Base-by-base conservation (phyloP, 2,113 vertebrate species). In the Cairina moschata region DNA sequence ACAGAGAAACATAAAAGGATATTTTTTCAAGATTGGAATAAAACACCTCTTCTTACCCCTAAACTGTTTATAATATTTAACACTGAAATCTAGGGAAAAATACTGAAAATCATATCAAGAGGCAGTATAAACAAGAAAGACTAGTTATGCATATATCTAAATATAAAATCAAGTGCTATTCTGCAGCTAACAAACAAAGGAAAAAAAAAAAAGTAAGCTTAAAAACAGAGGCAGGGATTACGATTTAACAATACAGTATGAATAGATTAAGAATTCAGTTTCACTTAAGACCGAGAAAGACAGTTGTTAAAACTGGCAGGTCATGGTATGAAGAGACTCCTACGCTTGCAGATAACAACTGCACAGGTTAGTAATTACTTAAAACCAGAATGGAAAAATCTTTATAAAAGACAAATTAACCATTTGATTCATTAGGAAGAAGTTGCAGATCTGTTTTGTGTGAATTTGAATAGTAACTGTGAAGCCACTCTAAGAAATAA, bases 321-420 rank as follows among this genome's bases (percentile, higher is more conserved):
- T 94, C 94, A 89, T 74, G 88, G 88, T 92, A 96, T 1, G 1
- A 84, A 69, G 60, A 82, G 88, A 90, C 90, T 96, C 86, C 91
- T 88, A 80, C 14, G 29, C 91, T 48, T 78, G 54, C 87, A 95
- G 96, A 82, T 92, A 97, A 95, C 54, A 8, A 91, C 90, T 93
- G 94, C 72, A 71, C 65, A 87, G 93, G 83, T 76, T 69, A 71
- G 94, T 85, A 93, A 96, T 96, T 96, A 96, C 90, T 97, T 91
- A 96, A 92, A 95, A 96, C 67, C 63, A 90, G 87, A 90, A 94
- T 16, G 74, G 75, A 96, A 92, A 91, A 95, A 96, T 81, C 87
- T 89, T 95, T 22, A 21, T 76, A 84, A 80, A 93, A 96, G 62
- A 91, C 65, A 93, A 96, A 97, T 94, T 93, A 93, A 91, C 94